Percentiles rank a stretch among this genome's conserved stretches.
phyloP scores from a whole-genome alignment of 2,888 invertebrate genomes.

The Halictus ligatus region DNA sequence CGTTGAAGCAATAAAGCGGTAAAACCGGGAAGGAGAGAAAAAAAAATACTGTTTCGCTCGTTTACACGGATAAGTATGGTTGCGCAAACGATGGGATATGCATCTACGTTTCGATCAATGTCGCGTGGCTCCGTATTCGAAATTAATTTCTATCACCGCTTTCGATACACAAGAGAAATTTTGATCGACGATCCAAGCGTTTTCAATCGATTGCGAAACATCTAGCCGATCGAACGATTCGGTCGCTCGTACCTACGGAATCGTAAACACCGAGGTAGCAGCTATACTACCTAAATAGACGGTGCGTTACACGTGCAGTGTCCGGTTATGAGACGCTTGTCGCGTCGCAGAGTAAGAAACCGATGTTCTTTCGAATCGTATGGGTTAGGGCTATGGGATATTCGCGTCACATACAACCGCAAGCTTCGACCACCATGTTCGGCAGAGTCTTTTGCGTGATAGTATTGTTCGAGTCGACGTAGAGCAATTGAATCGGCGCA shows the following conservation, averaged over 20 bases:
- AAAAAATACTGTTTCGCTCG: constrained; percentile 51
- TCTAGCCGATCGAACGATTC: not conserved
- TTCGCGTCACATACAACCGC: constrained; percentile 91
- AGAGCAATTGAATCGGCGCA: constrained; percentile 91
- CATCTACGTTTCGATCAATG: constrained; percentile 10
- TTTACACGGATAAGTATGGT: constrained; percentile 2
- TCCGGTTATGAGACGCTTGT: not conserved
- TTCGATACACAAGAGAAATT: constrained; percentile 3
- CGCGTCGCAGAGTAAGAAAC: not conserved
- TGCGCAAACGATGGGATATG: constrained; percentile 20
- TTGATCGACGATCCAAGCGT: not conserved
- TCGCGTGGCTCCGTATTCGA: constrained; percentile 9
- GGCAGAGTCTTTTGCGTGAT: constrained; percentile 92
- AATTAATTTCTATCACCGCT: not conserved
- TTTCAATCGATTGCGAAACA: not conserved
- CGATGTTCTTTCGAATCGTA: not conserved
- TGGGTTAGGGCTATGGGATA: not conserved
- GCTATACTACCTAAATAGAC: not conserved
- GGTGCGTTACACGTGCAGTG: not conserved
- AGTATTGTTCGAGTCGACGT: constrained; percentile 92
- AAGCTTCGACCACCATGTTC: constrained; percentile 96
- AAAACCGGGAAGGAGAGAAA: not conserved
- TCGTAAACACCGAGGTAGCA: not conserved
- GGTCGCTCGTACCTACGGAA: not conserved
- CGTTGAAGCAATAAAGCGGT: not conserved